Base-by-base conservation (phyloP, 2,113 vertebrate species). In the Strix aluco region DNA sequence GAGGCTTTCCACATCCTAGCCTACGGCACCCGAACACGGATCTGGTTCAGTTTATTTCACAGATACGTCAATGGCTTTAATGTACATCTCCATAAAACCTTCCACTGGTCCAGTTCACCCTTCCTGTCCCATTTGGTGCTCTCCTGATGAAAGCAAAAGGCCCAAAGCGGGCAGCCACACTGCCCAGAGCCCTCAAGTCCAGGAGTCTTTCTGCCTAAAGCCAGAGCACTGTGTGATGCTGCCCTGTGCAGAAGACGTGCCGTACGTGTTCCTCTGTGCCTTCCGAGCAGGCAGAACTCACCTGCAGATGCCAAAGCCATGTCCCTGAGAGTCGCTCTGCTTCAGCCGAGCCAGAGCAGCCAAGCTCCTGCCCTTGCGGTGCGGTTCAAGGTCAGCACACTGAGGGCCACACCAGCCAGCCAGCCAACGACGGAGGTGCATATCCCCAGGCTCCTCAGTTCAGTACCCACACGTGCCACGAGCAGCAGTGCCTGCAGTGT, bases 41-140 rank as follows among this genome's bases (percentile, higher is more conserved):
- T 92, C 34, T 47, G 52, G 44, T 91, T 94, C 67, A 22, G 30
- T 97, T 96, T 96, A 96, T 96, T 97, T 97, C 89, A 94, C 81
- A 96, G 66, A 91, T 30, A 72, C 3, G 89, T 46, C 84, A 87
- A 82, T 79, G 34, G 81, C 84, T 91, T 88, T 86, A 96, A 84
- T 75, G 27, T 94, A 95, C 81, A 95, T 44, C 52, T 85, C 81
- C 52, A n/a, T 40, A 74, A 94, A 81, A 81, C 69, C 44, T 81
- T 94, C 27, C 69, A 70, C 65, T 63, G 52, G 59, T 91, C 91
- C 89, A 87, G 52, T 79, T 95, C 47, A 91, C 84, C 71, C 15
- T 71, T 84, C 52, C 47, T 81, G 44, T 85, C 61, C 81, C 44
- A n/a, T 72, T 46, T 0, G 0, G 12, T 52, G 73, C 77, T 91